Base-by-base conservation (phyloP, 2,888 invertebrate species). In the Leuctra nigra region DNA sequence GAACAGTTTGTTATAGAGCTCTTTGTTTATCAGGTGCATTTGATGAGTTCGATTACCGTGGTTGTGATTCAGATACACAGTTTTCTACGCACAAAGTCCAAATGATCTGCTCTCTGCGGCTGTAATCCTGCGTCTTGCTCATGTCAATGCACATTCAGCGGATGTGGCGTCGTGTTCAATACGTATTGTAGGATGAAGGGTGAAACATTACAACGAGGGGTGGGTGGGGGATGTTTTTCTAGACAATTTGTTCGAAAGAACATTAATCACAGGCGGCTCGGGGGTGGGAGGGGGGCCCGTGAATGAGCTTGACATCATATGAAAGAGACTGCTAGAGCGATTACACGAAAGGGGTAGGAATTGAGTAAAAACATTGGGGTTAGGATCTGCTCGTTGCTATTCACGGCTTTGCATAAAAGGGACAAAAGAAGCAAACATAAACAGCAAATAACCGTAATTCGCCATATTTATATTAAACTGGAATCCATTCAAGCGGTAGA, bases 231-330 rank as follows among this genome's bases (percentile, higher is more conserved):
- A 62, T 63, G 64, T 62, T 65, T 66, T 66, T 66, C 66, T 64
- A 65, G 64, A 64, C 66, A 66, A 66, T 66, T 66, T 66, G 65
- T 64, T 66, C 63, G 62, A 60, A 60, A 61, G 62, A 59, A 63
- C 66, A 66, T 66, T 66, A 66, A 66, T 66, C 66, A 66, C 59
- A 59, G n/a, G n/a, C n/a, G n/a, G n/a, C n/a, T n/a, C n/a, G n/a
- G n/a, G n/a, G n/a, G n/a, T n/a, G 53, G 57, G 57, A 36, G 25
- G 59, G 54, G 52, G 53, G 54, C 16, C 25, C 44, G 24, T 54
- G 54, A 54, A 54, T 54, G 54, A 54, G 54, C 50, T 50, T 50
- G 50, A 50, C 50, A 50, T 50, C 50, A 50, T 50, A 50, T 50
- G 50, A 50, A 50, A 50, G 50, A 50, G 50, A 50, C 50, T 50